phyloP scores from a whole-genome alignment of 2,113 vertebrate species.

The Scytalopus superciliaris region DNA sequence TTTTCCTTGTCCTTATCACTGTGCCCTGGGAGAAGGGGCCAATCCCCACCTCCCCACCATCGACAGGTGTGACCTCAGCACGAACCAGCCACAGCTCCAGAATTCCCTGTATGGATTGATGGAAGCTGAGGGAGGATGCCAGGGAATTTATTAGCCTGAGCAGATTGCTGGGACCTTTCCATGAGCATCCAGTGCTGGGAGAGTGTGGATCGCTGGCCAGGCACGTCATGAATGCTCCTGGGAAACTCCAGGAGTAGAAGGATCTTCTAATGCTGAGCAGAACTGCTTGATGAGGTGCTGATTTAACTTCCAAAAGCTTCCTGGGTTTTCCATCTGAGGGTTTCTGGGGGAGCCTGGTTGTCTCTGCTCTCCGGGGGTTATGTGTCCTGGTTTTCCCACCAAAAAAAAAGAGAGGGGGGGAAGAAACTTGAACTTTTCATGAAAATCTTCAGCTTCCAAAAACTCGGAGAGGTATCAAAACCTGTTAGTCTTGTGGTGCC shows the following conservation, averaged over 20 bases:
- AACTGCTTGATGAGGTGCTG: background rate
- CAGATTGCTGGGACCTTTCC: background rate
- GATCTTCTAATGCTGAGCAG: background rate
- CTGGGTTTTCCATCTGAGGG: background rate
- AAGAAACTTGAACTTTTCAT: background rate
- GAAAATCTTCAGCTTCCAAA: background rate
- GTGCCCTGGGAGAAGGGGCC: background rate
- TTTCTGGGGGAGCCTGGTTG: background rate
- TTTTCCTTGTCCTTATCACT: background rate
- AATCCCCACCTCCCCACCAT: background rate
- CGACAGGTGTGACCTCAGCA: background rate
- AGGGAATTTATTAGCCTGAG: background rate
- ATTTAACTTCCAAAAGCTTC: background rate
- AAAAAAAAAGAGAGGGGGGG: rapidly evolving
- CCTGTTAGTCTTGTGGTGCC: background rate
- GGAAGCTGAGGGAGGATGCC: background rate
- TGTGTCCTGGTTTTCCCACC: background rate
- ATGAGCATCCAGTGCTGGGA: background rate
- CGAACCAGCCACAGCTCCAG: background rate
- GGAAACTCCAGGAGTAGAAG: background rate
- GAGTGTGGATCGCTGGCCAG: background rate
- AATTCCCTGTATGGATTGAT: background rate
- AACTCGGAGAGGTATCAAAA: background rate
- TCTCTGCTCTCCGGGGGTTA: background rate
- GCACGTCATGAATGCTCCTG: background rate